Evolutionary conservation across 53 echinoderm and acorn worm genomes (phyloP).

Genomic region (Glandiceps talaboti): DNA sequence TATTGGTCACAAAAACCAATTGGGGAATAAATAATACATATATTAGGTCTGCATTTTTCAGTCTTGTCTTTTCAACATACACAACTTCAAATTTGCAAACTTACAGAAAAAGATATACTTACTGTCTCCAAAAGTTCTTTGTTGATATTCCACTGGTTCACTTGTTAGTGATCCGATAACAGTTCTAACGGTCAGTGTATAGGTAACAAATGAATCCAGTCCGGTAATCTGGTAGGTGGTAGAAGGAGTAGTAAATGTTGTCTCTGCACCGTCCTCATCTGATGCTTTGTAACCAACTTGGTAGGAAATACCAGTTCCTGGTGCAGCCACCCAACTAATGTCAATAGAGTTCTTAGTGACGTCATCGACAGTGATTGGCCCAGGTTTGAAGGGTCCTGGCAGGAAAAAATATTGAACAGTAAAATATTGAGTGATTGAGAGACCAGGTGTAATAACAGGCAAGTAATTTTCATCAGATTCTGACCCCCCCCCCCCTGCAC

Average conservation of each 20-base stretch:
- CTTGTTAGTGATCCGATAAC: conserved; percentile 23
- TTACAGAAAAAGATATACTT: no score
- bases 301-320: neutral
- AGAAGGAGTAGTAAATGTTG: conserved; percentile 26
- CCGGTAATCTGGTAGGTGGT: conserved; percentile 26
- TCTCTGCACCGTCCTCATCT: conserved; percentile 13
- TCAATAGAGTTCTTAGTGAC: neutral
- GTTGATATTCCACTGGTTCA: conserved; percentile 17
- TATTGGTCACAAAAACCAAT: no score
- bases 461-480: no score
- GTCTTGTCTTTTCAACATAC: no score
- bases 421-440: neutral
- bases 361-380: neutral
- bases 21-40: no score
- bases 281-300: conserved; percentile 24
- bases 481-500: no score
- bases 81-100: no score
- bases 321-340: conserved; percentile 1
- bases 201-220: conserved; percentile 40
- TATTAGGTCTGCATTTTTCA: no score
- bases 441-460: no score
- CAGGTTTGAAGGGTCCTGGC: neutral
- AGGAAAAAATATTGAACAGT: neutral
- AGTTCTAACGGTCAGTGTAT: conserved; percentile 39
- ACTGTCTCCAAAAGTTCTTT: conserved; percentile 48